Conservation (phyloP, 2,797 vertebrate genomes). For the Myripristis jacobus region DNA sequence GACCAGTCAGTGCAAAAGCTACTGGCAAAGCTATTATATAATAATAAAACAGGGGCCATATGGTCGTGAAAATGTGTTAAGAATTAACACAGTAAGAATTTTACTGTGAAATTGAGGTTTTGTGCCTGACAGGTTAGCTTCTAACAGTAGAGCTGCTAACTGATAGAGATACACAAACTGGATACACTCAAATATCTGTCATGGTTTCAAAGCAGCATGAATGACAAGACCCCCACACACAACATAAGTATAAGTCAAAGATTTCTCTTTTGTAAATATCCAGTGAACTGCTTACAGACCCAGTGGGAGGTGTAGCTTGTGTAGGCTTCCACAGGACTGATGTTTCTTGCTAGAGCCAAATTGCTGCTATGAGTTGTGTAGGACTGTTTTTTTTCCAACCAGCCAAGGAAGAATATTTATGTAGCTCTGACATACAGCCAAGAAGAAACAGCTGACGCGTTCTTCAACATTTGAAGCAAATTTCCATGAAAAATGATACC, state of each 20-base stretch:
- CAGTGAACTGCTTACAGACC: conserved; percentile 16
- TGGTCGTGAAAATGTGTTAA: background rate
- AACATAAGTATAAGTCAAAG: background rate
- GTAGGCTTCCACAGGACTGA: conserved; percentile 3
- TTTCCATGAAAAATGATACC: too few relatives aligned
- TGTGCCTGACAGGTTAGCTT: background rate
- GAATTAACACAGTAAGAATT: too few relatives aligned
- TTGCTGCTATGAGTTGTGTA: background rate
- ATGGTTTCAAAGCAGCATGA: conserved; percentile 12
- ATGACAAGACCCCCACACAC: background rate
- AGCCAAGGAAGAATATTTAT: background rate
- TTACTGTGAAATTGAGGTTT: background rate
- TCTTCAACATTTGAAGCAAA: too few relatives aligned
- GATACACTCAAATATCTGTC: background rate
- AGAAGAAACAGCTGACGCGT: background rate
- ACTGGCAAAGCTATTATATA: background rate
- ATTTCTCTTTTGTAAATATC: conserved; percentile 16
- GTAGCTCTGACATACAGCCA: background rate
- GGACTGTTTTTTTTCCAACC: background rate
- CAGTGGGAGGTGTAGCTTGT: conserved; percentile 5
- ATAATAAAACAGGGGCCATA: background rate
- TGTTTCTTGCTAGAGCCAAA: background rate
- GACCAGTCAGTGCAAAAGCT: background rate
- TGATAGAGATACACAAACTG: background rate
- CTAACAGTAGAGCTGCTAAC: background rate